These are phyloP conservation scores for Potorous gilbertii DNA, from an alignment of 2,797 vertebrate genomes.

Conservation along the genomic window DNA sequence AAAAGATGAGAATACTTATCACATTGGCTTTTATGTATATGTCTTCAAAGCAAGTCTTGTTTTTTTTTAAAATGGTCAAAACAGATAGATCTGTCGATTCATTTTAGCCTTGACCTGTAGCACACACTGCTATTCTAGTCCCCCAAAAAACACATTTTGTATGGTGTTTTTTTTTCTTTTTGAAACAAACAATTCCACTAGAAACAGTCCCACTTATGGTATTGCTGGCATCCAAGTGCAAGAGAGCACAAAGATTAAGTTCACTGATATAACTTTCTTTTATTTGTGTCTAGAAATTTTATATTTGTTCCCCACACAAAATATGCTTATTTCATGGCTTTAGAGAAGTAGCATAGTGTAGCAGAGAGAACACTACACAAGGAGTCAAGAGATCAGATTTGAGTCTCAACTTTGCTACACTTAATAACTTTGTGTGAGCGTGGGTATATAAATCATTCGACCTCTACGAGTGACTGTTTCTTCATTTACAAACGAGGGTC, in stretches of 20 bases:
- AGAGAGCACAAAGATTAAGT: fast-evolving
- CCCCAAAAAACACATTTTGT: slow-evolving; percentile 30
- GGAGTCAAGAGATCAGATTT: neutral
- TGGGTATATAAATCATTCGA: neutral
- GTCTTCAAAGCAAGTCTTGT: neutral
- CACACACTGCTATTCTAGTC: neutral
- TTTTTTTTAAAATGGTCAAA: neutral
- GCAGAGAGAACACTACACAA: neutral
- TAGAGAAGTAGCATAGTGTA: neutral
- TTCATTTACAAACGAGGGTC: neutral
- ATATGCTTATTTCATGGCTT: neutral
- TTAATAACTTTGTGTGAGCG: neutral
- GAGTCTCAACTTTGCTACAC: neutral
- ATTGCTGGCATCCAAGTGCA: fast-evolving
- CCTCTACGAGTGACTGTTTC: neutral
- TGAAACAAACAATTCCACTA: neutral
- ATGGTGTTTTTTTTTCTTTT: slow-evolving; percentile 36
- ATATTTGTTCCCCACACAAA: neutral
- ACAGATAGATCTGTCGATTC: neutral
- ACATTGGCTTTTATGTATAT: neutral
- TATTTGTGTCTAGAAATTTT: neutral
- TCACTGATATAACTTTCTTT: fast-evolving
- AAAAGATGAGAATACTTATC: neutral
- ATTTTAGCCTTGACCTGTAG: neutral
- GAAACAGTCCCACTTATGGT: neutral